phyloP scores from a whole-genome alignment of 2,888 invertebrate species.

The Cotesia congregata region DNA sequence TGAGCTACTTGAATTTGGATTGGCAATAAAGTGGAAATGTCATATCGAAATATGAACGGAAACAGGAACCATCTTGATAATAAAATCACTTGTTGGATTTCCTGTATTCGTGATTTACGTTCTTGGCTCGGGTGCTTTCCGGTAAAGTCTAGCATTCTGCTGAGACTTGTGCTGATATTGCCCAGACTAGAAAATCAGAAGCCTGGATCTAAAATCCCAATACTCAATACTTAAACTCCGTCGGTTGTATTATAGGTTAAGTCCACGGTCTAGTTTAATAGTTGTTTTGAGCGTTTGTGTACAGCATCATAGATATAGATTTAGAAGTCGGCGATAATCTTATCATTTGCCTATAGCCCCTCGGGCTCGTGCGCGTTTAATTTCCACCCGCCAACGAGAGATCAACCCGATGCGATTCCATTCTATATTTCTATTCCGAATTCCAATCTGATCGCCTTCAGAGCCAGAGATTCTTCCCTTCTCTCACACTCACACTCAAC shows the following conservation, averaged over 20 bases:
- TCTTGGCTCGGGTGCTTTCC: slow-evolving; percentile 27
- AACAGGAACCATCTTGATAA: slow-evolving; percentile 52
- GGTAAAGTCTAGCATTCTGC: slow-evolving; percentile 36
- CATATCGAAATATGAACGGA: slow-evolving; percentile 35
- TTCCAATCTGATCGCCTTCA: slow-evolving; percentile 37
- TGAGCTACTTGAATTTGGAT: not conserved
- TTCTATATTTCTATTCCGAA: slow-evolving; percentile 37
- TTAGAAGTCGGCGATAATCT: not conserved
- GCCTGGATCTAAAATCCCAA: not conserved
- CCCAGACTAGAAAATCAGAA: not conserved
- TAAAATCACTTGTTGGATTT: slow-evolving; percentile 63
- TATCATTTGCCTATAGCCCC: not conserved
- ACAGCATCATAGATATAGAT: not conserved
- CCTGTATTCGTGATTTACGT: slow-evolving; percentile 56
- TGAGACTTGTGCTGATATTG: slow-evolving; percentile 30
- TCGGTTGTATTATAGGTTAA: not conserved
- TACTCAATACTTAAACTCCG: not conserved
- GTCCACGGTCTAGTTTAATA: not conserved
- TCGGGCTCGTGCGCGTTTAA: slow-evolving; percentile 26
- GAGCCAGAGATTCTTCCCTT: slow-evolving; percentile 16
- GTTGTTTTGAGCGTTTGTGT: not conserved
- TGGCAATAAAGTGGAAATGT: slow-evolving; percentile 32
- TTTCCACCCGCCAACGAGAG: slow-evolving; percentile 27
- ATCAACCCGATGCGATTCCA: slow-evolving; percentile 11
- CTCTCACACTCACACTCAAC: not conserved